Evolutionary conservation across 2,888 invertebrate species (phyloP), one percentile per base, ranked within the genome.

Genomic region (Dicyrtomina minuta): DNA sequence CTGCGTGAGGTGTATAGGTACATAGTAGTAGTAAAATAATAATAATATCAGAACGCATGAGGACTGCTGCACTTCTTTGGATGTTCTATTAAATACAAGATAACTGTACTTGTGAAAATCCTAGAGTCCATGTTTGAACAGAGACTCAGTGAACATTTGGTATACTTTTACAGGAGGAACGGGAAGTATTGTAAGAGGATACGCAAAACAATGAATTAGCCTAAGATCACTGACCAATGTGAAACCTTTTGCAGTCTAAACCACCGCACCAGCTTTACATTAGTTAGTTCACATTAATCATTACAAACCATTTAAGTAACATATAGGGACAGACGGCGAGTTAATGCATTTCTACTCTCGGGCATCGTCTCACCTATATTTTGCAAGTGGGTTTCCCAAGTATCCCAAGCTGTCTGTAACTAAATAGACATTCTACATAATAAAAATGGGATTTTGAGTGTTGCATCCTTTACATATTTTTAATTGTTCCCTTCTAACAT

Each of bases 221-320:
- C 24, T 64, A 69, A 69, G 69, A 69, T 69, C 69, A 69, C 69
- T 69, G 69, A 69, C 69, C 69, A 69, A 58, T 65, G 61, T 41
- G 56, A 69, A 46, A 64, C 46, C 20, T 22, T n/a, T n/a, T n/a
- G 41, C 17, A 20, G 53, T 4, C 4, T 46, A 4, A 60, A 60
- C 41, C 22, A 43, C 20, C 43, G 10, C 44, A 60, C 58, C 27
- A 58, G 39, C 27, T 43, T 43, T n/a, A 27, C 26, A 62, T 22
- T 15, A 2, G 20, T 27, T 8, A 20, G 15, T 10, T 17, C 39
- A 51, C 20, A 39, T 20, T 33, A 3, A 8, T 33, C 33, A 33
- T 5, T 33, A 8, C 33, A 33, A n/a, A n/a, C n/a, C n/a, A n/a
- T n/a, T n/a, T n/a, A n/a, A n/a, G n/a, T n/a, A n/a, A n/a, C n/a